These are phyloP conservation scores for Calameuta pallipes DNA, from an alignment of 2,888 invertebrate genomes.

Conservation along the genomic window DNA sequence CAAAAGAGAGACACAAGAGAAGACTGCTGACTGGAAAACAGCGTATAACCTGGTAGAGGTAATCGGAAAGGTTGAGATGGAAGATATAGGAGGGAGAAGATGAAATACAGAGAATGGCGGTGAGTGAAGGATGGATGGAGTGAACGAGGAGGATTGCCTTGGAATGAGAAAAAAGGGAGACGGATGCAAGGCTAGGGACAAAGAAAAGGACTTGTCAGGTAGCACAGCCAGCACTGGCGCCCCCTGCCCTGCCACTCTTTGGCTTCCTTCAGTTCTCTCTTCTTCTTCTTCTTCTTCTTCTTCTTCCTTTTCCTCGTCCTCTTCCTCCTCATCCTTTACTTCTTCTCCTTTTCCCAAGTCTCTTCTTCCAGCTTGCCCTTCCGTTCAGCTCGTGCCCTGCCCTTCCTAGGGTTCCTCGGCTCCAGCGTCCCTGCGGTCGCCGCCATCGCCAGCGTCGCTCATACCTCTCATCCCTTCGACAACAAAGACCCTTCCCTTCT, in stretches of 20 bases:
- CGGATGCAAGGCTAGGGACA: constrained; percentile 41
- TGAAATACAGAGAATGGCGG: not conserved
- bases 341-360: constrained; percentile 15
- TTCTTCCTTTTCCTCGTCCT: constrained; percentile 14
- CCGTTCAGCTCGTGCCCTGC: not conserved
- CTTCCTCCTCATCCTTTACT: constrained; percentile 13
- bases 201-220: constrained; percentile 54
- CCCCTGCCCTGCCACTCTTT: constrained; percentile 28
- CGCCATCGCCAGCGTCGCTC: not conserved
- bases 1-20: not conserved
- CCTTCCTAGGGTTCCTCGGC: no score
- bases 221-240: constrained; percentile 31
- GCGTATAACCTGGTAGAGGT: not conserved
- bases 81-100: constrained; percentile 5
- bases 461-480: not conserved
- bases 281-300: constrained; percentile 17
- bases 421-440: not conserved
- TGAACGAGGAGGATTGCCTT: constrained; percentile 30
- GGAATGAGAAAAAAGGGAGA: constrained; percentile 35
- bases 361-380: constrained; percentile 17
- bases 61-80: constrained; percentile 3
- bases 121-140: constrained; percentile 19
- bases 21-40: not conserved
- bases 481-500: no score
- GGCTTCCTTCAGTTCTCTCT: constrained; percentile 26